phyloP scores from a whole-genome alignment of 2,113 vertebrate genomes.

The Nothobranchius kuhntae region DNA sequence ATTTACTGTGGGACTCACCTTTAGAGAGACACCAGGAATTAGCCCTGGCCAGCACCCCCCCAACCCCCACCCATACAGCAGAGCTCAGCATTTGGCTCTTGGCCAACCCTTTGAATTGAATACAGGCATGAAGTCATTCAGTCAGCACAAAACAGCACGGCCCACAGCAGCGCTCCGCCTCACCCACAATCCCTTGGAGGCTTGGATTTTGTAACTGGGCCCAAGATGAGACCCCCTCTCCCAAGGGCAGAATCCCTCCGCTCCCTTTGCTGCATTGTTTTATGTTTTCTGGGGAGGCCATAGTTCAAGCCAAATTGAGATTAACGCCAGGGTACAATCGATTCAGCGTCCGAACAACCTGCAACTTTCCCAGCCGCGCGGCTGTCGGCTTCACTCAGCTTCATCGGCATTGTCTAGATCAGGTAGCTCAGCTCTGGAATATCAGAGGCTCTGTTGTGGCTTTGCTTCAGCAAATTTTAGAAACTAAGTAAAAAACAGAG shows the following conservation, averaged over 20 bases:
- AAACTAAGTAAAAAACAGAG: background rate
- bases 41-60: conserved; percentile 44
- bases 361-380: conserved; percentile 55
- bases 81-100: conserved; percentile 75
- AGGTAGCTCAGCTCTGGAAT: conserved; percentile 47
- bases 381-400: conserved; percentile 33
- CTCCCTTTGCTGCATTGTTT: background rate
- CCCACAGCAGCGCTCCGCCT: conserved; percentile 55
- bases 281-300: conserved; percentile 46
- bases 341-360: conserved; percentile 52
- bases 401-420: conserved; percentile 32
- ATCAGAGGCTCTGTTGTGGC: conserved; percentile 22
- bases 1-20: conserved; percentile 35
- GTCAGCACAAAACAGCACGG: conserved; percentile 78
- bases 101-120: conserved; percentile 79
- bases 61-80: conserved; percentile 63
- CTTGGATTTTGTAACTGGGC: conserved; percentile 43
- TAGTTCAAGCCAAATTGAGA: conserved; percentile 79
- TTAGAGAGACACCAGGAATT: conserved; percentile 50
- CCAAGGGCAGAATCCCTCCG: conserved; percentile 24
- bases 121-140: conserved; percentile 72
- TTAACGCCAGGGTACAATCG: conserved; percentile 74
- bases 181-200: conserved; percentile 1
- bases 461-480: conserved; percentile 29
- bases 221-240: conserved; percentile 40